Conservation (phyloP, 2,888 invertebrate genomes). For the Polyommatus iphigenia region DNA sequence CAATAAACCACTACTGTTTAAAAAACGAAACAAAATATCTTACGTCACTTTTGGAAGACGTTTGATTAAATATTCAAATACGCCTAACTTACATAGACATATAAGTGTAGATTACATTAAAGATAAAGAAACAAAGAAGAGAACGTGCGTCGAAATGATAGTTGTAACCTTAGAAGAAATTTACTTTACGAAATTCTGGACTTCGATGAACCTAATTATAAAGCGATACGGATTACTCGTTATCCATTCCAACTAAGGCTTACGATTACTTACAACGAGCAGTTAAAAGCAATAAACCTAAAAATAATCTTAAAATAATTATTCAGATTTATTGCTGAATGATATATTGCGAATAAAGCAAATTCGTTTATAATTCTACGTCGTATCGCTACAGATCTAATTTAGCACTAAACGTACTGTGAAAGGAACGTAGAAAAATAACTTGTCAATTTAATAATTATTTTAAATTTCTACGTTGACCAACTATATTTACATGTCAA, state of each 20-base stretch:
- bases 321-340: slow-evolving; percentile 52
- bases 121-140: slow-evolving; percentile 43
- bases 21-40: slow-evolving; percentile 47
- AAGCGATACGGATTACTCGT: slow-evolving; percentile 76
- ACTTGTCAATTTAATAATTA: slow-evolving; percentile 74
- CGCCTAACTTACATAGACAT: slow-evolving; percentile 67
- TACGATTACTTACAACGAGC: slow-evolving; percentile 51
- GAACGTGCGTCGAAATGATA: slow-evolving; percentile 67
- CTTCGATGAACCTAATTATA: slow-evolving; percentile 78
- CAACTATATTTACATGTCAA: slow-evolving; percentile 78
- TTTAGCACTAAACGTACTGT: slow-evolving; percentile 57
- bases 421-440: slow-evolving; percentile 79
- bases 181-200: slow-evolving; percentile 70
- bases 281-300: slow-evolving; percentile 40
- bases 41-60: slow-evolving; percentile 80
- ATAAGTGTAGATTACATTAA: slow-evolving; percentile 51
- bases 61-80: slow-evolving; percentile 75
- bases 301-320: slow-evolving; percentile 40
- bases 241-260: slow-evolving; percentile 60
- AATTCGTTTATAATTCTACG: slow-evolving; percentile 45
- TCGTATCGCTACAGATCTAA: slow-evolving; percentile 45
- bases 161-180: slow-evolving; percentile 59
- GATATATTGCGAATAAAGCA: slow-evolving; percentile 49
- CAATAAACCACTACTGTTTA: slow-evolving; percentile 41
- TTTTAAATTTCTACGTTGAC: slow-evolving; percentile 76